Evolutionary conservation across 2,888 invertebrate genomes (phyloP), one percentile per base, ranked within the genome.

Genomic region (Phalera bucephala): DNA sequence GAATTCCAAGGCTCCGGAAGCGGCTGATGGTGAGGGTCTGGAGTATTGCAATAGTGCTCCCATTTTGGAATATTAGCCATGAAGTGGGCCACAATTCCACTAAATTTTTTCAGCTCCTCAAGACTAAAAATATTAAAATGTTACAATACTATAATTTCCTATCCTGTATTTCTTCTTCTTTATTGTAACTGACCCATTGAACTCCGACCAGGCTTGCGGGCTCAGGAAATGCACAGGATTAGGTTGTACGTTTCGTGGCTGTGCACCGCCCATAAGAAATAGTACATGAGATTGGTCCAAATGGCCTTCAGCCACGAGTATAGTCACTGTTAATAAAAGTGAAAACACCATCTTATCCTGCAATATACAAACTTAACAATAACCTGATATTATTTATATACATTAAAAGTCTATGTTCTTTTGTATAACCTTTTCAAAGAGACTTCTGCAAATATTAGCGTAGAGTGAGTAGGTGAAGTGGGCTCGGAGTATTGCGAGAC

Each of bases 291-390:
- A 62, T 21, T 90, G 73, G 42, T 93, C 91, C 33, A 95, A 75
- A 27, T 89, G 72, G n/a, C 91, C 85, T 10, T 92, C 91, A 31
- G 92, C 91, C 41, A 92, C 77, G 81, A 95, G 82, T 45, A 95
- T 84, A 64, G 96, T 96, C 17, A 95, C 90, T 8, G 93, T 91
- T 50, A 96, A 82, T 49, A 96, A 76, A 40, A 97, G 81, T 7
- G 96, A 96, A 82, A 98, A 98, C 33, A 98, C 91, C 34, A 98
- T 87, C 83, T 98, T 98, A 78, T 99, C 97, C 93, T 96, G 31
- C 4, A 15, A 29, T 8, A 29, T 5, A 17, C 17, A 17, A 17
- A 3, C 5, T 17, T 3, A 17, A 17, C 17, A 17, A 17, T 17
- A 3, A 17, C 17, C 5, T 17, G 7, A 19, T 22, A 22, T 3